Base-by-base conservation (phyloP, 2,113 vertebrate species). In the Ailurus styani region DNA sequence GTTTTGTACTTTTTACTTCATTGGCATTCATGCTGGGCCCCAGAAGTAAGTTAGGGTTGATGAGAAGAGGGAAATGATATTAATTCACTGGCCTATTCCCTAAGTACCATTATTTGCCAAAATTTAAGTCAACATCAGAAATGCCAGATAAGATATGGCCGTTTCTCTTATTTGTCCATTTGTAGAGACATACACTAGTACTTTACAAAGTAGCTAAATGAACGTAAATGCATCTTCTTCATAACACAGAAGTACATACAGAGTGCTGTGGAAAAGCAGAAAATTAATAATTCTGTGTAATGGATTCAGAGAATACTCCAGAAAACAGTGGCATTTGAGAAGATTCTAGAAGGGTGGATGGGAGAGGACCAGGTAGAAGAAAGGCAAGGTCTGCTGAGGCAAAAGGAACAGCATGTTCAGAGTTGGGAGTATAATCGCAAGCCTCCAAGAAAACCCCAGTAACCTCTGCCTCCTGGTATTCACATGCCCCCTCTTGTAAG, bases 1-100 rank as follows among this genome's bases (percentile, higher is more conserved):
- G 5, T 77, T 95, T 90, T 91, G 6, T 77, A 60, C 13, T 97
- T 96, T 97, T 96, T 90, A 7, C 23, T 70, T 90, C 27, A 42
- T 92, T 64, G 64, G 66, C 54, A 85, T 60, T 85, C n/a, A 85
- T 82, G 64, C 82, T 57, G 64, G 8, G 5, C 29, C 21, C 40
- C 52, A 20, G 93, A 95, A 86, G 9, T 81, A 75, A 23, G 72
- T 93, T 66, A 91, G 23, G 9, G 13, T 85, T 81, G 27, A 96
- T 78, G 7, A 86, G 37, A 66, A 47, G 60, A n/a, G n/a, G 9
- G n/a, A 93, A 89, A 60, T 23, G 55, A 68, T 11, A 86, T 37
- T 66, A 68, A 77, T 50, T 82, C 13, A 68, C 23, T 83, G 79
- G 93, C 34, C 62, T 72, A 54, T 34, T 86, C 40, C n/a, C 42